Conservation (phyloP, 2,113 vertebrate genomes). For the Pseudorasbora parva region DNA sequence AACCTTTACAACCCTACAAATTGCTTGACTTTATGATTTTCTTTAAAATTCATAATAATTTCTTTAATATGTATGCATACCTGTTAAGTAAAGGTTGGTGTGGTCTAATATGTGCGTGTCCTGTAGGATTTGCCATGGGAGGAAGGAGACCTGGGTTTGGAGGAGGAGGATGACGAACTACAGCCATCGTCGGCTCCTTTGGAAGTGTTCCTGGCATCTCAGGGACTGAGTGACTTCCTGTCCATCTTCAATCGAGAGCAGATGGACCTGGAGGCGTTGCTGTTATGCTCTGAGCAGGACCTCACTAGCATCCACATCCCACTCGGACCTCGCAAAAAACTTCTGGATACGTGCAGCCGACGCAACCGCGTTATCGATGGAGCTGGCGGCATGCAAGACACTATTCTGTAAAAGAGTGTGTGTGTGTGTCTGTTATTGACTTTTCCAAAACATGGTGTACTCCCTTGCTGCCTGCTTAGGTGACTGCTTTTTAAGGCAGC, state of each 20-base stretch:
- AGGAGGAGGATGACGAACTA: conserved; percentile 64
- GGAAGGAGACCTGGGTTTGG: conserved; percentile 81
- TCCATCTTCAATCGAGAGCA: conserved; percentile 88
- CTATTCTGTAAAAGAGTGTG: conserved; percentile 80
- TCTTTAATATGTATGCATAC: no score
- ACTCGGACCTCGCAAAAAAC: conserved; percentile 91
- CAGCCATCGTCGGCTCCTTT: conserved; percentile 83
- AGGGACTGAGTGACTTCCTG: conserved; percentile 88
- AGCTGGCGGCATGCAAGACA: conserved; percentile 86
- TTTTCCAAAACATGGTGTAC: not conserved
- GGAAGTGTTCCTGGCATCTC: conserved; percentile 91
- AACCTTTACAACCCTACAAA: no score
- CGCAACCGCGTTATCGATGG: conserved; percentile 85
- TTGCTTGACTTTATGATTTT: no score
- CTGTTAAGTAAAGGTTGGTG: not conserved
- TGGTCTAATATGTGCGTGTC: no score
- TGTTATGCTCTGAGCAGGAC: conserved; percentile 92
- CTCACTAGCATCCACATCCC: conserved; percentile 93
- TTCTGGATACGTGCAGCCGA: conserved; percentile 87
- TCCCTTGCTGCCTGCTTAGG: not conserved
- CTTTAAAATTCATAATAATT: no score
- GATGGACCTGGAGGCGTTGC: conserved; percentile 91
- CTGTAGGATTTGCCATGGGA: conserved; percentile 86
- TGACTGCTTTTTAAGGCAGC: not conserved
- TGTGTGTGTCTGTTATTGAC: not conserved